A percentile compares a stretch with the other conserved stretches of the same genome.
Conservation (phyloP, 92 coral and sea anemone genomes). For the Heteractis magnifica region DNA sequence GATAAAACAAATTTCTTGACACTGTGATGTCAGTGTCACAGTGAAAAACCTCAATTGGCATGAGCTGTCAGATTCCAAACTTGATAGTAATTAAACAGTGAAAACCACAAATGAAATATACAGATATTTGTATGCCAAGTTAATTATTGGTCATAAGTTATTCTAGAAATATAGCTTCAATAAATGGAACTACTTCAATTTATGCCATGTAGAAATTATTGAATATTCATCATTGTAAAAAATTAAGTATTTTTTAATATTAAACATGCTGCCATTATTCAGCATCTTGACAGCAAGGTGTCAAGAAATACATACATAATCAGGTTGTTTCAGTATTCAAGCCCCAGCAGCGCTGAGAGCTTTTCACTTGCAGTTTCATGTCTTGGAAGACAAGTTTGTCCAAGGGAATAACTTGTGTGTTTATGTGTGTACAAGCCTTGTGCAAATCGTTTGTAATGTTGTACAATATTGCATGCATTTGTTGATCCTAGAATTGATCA, state of each 20-base stretch:
- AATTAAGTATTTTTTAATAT: not conserved
- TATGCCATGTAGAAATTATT: not conserved
- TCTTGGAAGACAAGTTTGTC: not conserved
- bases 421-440: not conserved
- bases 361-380: not conserved
- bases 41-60: no score
- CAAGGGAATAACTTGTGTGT: not conserved
- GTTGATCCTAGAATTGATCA: not conserved
- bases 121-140: no score
- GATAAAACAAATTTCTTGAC: no score
- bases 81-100: no score
- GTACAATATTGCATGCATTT: not conserved
- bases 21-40: no score
- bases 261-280: not conserved
- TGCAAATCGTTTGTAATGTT: not conserved
- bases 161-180: no score
- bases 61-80: no score
- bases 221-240: not conserved
- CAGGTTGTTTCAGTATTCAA: slow-evolving; percentile 15
- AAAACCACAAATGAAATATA: no score
- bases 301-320: not conserved
- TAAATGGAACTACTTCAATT: no score
- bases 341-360: slow-evolving; percentile 28
- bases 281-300: not conserved
- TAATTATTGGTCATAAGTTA: no score